Percentiles rank a stretch among this genome's conserved stretches.
Conservation (phyloP, 2,888 invertebrate species). For the Neria commutata region DNA sequence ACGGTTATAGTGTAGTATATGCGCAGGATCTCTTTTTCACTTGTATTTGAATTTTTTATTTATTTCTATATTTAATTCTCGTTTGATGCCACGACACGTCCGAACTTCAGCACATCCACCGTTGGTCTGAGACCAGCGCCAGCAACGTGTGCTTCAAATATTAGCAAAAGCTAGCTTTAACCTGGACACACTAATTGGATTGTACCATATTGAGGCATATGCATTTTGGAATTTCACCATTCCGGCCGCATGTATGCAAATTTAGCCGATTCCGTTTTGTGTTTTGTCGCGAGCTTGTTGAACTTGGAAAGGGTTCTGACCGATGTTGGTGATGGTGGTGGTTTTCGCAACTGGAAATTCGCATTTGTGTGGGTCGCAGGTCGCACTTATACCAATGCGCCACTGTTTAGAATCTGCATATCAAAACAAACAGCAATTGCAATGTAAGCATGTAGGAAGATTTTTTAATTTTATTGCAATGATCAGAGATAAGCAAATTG, state of each 20-base stretch:
- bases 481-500: no score
- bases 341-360: not conserved
- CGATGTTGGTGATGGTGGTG: no score
- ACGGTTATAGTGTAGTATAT: not conserved
- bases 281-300: not conserved
- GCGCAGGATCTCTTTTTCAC: not conserved
- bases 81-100: constrained; percentile 50
- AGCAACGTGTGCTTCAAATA: constrained; percentile 43
- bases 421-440: constrained; percentile 10
- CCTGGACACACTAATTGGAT: constrained; percentile 57
- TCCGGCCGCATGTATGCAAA: constrained; percentile 14
- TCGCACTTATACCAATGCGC: not conserved
- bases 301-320: not conserved
- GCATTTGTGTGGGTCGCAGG: not conserved
- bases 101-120: constrained; percentile 57
- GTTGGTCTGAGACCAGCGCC: constrained; percentile 54
- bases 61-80: constrained; percentile 22
- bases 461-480: no score
- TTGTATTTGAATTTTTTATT: constrained; percentile 8
- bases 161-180: constrained; percentile 36
- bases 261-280: not conserved
- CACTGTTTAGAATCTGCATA: constrained; percentile 18
- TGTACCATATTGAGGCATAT: constrained; percentile 50
- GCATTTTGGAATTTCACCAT: constrained; percentile 28
- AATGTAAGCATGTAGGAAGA: no score